Evolutionary conservation across 2,888 invertebrate species (phyloP).

Genomic region (Tinea trinotella): DNA sequence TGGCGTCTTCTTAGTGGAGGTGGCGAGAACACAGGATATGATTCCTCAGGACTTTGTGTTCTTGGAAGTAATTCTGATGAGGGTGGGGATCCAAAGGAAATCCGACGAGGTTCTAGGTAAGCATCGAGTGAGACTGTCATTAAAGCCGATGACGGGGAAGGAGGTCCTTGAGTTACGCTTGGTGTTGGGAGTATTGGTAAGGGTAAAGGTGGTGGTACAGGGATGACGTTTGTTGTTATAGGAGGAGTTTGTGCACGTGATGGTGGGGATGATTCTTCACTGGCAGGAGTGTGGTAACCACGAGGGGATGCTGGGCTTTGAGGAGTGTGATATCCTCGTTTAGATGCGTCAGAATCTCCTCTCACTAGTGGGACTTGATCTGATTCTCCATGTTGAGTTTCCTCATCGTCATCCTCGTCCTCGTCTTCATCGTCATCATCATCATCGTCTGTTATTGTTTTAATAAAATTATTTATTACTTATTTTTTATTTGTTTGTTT

Average conservation of each 20-base stretch:
- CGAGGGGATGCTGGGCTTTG: constrained; percentile 70
- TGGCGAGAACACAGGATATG: constrained; percentile 88
- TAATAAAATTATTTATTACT: neutral
- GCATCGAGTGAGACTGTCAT: constrained; percentile 89
- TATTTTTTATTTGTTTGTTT: no score
- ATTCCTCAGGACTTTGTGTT: constrained; percentile 82
- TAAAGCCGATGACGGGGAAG: constrained; percentile 87
- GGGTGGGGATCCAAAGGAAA: constrained; percentile 85
- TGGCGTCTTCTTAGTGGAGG: constrained; percentile 82
- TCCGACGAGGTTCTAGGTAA: constrained; percentile 86
- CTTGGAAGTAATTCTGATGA: constrained; percentile 79
- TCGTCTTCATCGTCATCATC: constrained; percentile 28
- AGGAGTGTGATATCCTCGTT: constrained; percentile 71
- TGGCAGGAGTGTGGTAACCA: constrained; percentile 86
- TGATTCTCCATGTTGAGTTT: constrained; percentile 45
- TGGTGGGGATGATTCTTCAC: constrained; percentile 70
- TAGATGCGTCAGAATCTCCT: constrained; percentile 71
- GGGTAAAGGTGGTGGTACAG: constrained; percentile 74
- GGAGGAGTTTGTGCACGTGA: constrained; percentile 52
- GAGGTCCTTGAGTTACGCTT: constrained; percentile 58
- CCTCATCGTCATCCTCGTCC: constrained; percentile 45
- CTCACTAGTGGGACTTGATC: constrained; percentile 57
- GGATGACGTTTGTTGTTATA: constrained; percentile 30
- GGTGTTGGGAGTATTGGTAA: constrained; percentile 46
- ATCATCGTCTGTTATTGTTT: neutral